phyloP scores from a whole-genome alignment of 2,888 invertebrate species.

The Chrysolina oricalcia region DNA sequence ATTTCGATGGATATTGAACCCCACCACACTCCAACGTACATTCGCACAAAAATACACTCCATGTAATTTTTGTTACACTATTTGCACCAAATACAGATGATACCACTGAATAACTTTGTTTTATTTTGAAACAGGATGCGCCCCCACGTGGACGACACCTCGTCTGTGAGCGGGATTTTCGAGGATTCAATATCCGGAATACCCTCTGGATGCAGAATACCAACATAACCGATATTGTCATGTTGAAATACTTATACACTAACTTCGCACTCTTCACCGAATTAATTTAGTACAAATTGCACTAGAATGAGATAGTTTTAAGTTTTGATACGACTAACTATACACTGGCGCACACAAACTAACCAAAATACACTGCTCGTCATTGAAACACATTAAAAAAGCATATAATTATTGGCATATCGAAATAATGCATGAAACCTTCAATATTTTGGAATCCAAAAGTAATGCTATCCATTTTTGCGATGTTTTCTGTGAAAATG shows the following conservation, averaged over 20 bases:
- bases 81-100: slow-evolving; percentile 18
- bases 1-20: slow-evolving; percentile 56
- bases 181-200: slow-evolving; percentile 48
- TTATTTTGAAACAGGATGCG: slow-evolving; percentile 64
- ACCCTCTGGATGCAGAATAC: slow-evolving; percentile 57
- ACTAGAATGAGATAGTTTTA: background rate
- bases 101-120: slow-evolving; percentile 57
- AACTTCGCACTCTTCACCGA: slow-evolving; percentile 42
- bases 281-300: slow-evolving; percentile 44
- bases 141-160: slow-evolving; percentile 61
- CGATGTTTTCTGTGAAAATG: no score
- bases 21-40: slow-evolving; percentile 5
- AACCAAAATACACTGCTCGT: background rate
- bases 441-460: background rate
- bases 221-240: slow-evolving; percentile 26
- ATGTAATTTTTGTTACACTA: slow-evolving; percentile 12
- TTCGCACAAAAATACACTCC: slow-evolving; percentile 17
- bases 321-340: background rate
- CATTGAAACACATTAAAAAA: background rate
- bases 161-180: slow-evolving; percentile 51
- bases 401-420: no score
- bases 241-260: slow-evolving; percentile 12
- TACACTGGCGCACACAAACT: slow-evolving; percentile 4
- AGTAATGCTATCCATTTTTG: no score
- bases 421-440: background rate